phyloP scores from a whole-genome alignment of 2,113 vertebrate genomes.

The Ranitomeya variabilis region DNA sequence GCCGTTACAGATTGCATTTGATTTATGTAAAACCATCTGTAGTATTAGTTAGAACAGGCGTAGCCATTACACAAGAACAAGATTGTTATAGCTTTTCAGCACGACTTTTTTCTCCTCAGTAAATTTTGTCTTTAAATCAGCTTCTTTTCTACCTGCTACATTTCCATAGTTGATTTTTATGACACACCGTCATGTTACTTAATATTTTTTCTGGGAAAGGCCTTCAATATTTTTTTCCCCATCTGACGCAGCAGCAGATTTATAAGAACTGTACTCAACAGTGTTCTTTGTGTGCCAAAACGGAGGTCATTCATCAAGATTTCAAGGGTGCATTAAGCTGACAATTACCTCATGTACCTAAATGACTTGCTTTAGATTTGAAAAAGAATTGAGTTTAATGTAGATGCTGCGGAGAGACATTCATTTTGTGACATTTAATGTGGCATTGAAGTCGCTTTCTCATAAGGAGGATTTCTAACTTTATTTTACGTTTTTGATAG shows the following conservation, averaged over 20 bases:
- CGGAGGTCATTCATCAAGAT: slow-evolving; percentile 51
- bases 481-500: slow-evolving; percentile 28
- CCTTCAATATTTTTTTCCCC: slow-evolving; percentile 25
- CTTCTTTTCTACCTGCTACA: slow-evolving; percentile 35
- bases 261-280: slow-evolving; percentile 24
- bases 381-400: slow-evolving; percentile 40
- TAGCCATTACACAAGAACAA: not conserved
- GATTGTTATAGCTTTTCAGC: not conserved
- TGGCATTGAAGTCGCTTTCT: not conserved
- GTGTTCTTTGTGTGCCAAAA: slow-evolving; percentile 28
- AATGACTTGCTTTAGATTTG: slow-evolving; percentile 41
- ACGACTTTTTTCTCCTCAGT: slow-evolving; percentile 21
- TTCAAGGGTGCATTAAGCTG: slow-evolving; percentile 28
- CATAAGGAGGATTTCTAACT: slow-evolving; percentile 22
- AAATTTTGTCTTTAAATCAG: slow-evolving; percentile 38
- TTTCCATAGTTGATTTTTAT: slow-evolving; percentile 52
- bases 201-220: slow-evolving; percentile 52
- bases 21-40: slow-evolving; percentile 20
- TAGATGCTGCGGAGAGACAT: slow-evolving; percentile 1
- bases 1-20: not conserved
- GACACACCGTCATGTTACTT: slow-evolving; percentile 46
- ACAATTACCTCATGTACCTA: slow-evolving; percentile 54
- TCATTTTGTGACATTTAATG: slow-evolving; percentile 27
- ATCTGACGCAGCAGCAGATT: slow-evolving; percentile 30
- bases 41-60: not conserved